These are phyloP conservation scores for Adelphocoris suturalis DNA, from an alignment of 2,888 invertebrate species.

Conservation along the genomic window DNA sequence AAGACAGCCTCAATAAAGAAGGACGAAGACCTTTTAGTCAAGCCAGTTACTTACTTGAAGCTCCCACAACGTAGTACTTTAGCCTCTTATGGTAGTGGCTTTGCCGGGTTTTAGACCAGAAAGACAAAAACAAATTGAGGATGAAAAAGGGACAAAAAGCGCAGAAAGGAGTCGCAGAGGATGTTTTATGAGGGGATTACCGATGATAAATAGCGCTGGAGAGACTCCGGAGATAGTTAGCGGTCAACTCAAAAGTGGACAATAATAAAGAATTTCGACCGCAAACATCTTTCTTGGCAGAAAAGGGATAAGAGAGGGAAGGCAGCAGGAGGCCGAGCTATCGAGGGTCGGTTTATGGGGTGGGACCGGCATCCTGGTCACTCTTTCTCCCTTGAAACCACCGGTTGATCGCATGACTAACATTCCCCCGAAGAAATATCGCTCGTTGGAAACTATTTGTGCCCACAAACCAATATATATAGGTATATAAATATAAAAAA, in stretches of 20 bases:
- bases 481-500: neutral
- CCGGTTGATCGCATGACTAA: neutral
- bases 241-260: constrained; percentile 41
- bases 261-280: constrained; percentile 45
- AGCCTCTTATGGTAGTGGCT: neutral
- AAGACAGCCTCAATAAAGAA: no score
- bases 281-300: constrained; percentile 30
- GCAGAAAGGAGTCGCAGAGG: neutral
- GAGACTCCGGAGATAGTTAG: constrained; percentile 7
- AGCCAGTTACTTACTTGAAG: no score
- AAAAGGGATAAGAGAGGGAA: neutral
- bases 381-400: constrained; percentile 4
- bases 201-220: constrained; percentile 29
- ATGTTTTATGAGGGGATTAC: constrained; percentile 56
- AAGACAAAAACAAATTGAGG: neutral
- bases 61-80: neutral
- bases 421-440: neutral
- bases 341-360: neutral
- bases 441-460: constrained; percentile 26
- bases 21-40: no score
- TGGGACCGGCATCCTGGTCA: neutral
- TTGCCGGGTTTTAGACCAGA: neutral
- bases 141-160: neutral
- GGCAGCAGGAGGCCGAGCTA: neutral
- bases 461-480: neutral